These are phyloP conservation scores for Drosophila mercatorum DNA, from an alignment of 2,888 invertebrate species.

Conservation along the genomic window DNA sequence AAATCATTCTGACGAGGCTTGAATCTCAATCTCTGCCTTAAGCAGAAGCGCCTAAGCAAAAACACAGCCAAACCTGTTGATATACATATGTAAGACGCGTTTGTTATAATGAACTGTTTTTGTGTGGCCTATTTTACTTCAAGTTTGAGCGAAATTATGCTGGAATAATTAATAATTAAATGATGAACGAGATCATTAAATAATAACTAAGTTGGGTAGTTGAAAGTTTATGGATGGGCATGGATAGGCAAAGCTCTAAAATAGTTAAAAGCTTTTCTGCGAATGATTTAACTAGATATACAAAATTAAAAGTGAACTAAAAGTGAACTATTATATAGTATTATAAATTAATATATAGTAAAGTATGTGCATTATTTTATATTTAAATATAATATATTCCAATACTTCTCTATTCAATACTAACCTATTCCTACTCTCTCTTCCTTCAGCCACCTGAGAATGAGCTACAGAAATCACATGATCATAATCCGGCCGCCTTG, in stretches of 20 bases:
- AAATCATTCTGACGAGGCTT: constrained; percentile 33
- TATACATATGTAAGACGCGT: not conserved
- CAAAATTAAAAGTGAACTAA: too few species aligned
- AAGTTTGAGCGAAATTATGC: not conserved
- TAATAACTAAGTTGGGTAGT: not conserved
- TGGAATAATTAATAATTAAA: not conserved
- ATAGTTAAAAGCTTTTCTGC: not conserved
- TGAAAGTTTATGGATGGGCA: not conserved
- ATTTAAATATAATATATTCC: too few species aligned
- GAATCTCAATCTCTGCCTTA: not conserved
- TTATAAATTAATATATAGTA: too few species aligned
- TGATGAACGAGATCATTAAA: not conserved
- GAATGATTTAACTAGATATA: not conserved
- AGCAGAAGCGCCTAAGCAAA: not conserved
- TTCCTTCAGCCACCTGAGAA: constrained; percentile 94
- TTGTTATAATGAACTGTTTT: not conserved
- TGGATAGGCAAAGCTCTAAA: not conserved
- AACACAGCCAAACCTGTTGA: constrained; percentile 39
- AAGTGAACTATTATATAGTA: too few species aligned
- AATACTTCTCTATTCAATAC: not conserved
- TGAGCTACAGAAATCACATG: constrained; percentile 91
- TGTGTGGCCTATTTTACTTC: not conserved
- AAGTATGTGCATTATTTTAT: too few species aligned
- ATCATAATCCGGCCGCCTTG: constrained; percentile 88
- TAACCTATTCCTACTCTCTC: not conserved